These are phyloP conservation scores for Clarias fuscus DNA, from an alignment of 2,797 vertebrate species.

Conservation along the genomic window DNA sequence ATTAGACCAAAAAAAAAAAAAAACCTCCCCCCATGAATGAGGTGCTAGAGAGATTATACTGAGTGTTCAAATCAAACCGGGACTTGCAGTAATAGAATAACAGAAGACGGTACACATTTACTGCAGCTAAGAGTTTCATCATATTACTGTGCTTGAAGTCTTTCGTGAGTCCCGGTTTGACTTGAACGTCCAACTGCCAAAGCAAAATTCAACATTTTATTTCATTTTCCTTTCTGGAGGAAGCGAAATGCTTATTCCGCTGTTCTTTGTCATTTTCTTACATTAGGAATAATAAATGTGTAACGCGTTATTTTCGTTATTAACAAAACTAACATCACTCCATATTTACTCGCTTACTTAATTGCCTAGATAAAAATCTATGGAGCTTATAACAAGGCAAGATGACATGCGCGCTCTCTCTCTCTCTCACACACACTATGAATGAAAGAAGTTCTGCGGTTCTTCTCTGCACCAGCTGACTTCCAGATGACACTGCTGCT, in stretches of 20 bases:
- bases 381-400: background rate
- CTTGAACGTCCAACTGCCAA: background rate
- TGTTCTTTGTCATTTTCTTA: background rate
- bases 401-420: background rate
- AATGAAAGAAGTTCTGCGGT: conserved; percentile 1
- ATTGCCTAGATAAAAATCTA: background rate
- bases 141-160: too few species aligned
- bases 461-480: conserved; percentile 37
- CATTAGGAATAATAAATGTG: background rate
- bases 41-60: too few species aligned
- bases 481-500: conserved; percentile 41
- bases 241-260: background rate
- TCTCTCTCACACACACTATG: background rate
- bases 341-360: background rate
- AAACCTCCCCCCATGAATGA: too few species aligned
- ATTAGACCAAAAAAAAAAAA: background rate
- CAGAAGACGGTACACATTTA: too few species aligned
- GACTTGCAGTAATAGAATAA: too few species aligned
- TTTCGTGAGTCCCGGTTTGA: too few species aligned
- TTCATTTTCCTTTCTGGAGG: background rate
- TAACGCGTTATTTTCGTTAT: background rate
- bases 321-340: background rate
- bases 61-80: too few species aligned
- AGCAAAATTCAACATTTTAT: background rate
- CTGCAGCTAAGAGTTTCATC: too few species aligned